Evolutionary conservation across 1,140 invertebrate species (phyloP), one percentile per base, ranked within the genome.

Genomic region (Drosophila nasuta): DNA sequence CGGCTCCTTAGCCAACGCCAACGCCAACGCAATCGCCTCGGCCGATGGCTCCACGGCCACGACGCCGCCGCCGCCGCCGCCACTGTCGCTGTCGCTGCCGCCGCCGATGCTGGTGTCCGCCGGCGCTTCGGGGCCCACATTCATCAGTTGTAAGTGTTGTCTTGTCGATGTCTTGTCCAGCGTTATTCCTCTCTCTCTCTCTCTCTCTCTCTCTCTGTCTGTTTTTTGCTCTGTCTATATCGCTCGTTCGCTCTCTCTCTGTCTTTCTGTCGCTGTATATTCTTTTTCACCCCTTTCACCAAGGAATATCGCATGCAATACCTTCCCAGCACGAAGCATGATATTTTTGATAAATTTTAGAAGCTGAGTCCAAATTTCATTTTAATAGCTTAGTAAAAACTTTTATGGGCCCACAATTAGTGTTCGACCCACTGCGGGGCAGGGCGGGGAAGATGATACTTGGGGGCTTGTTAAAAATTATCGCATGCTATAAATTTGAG

Each of bases 81-180:
- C 20, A 63, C 75, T 38, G 79, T 60, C 45, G 64, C 58, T 49
- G 63, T 46, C 54, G 71, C 76, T 68, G 57, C 81, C 45, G 73
- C 49, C 33, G 56, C 58, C 25, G 79, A 63, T 41, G 41, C 68
- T 57, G 73, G 45, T 43, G 46, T 56, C 49, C 13, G 78, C 79
- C 30, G 48, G 66, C 11, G 52, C 62, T 62, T 48, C 76, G 35
- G 80, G 83, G 25, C 80, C 83, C 54, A 71, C 83, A 59, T 82
- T 80, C 74, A 90, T 91, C 82, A 91, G 90, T 79, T 91, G 90
- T 91, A 91, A 91, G 90, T 91, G 86, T 75, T 75, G 77, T 76
- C 69, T 58, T 65, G 73, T 75, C 69, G 68, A 65, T 46, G 48
- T 52, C 54, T 45, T 66, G 45, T 51, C 46, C 33, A 41, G 62